Base-by-base conservation (phyloP, 2,797 vertebrate genomes). In the Halcyon smyrnensis region DNA sequence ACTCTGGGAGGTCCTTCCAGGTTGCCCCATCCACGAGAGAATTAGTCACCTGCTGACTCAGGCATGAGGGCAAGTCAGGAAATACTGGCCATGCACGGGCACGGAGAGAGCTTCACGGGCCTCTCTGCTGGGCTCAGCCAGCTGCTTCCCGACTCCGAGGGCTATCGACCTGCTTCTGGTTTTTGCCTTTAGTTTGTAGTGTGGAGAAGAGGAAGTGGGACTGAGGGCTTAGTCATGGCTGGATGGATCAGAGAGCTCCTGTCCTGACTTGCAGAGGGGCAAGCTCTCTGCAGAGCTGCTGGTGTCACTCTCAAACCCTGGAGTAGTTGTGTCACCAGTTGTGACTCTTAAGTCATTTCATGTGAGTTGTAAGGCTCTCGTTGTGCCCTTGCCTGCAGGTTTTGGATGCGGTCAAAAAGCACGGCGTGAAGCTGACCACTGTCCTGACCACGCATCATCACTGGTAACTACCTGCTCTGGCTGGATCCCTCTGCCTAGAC, bases 361-460 rank as follows among this genome's bases (percentile, higher is more conserved):
- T 1, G 7, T 23, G 28, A 77, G 59, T 5, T 46, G 53, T 83
- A 6, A 94, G 15, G 48, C 16, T 59, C 73, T 70, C 24, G 6
- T 71, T 68, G n/a, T 94, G 64, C 43, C 28, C 51, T 92, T 20
- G 2, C 62, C 43, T 90, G 30, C 97, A 99, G 99, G 99, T 99
- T 74, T 65, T 99, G 82, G 99, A 99, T 45, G 98, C 98, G 2
- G 98, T 98, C 83, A 98, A 97, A 83, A 99, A 99, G 95, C 99
- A 99, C 0, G 98, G 98, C 0, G 99, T 99, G 76, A 99, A 97
- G 96, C 98, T 99, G 89, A 99, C 99, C 45, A 99, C 99, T 1
- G 98, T 99, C 89, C 98, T 99, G 93, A 99, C 99, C 46, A 99
- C 99, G 9, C 99, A 99, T 94, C 99, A 99, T 96, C 99, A 99